Conservation (phyloP, 2,888 invertebrate genomes). For the Drosophila cyrtoloma region DNA sequence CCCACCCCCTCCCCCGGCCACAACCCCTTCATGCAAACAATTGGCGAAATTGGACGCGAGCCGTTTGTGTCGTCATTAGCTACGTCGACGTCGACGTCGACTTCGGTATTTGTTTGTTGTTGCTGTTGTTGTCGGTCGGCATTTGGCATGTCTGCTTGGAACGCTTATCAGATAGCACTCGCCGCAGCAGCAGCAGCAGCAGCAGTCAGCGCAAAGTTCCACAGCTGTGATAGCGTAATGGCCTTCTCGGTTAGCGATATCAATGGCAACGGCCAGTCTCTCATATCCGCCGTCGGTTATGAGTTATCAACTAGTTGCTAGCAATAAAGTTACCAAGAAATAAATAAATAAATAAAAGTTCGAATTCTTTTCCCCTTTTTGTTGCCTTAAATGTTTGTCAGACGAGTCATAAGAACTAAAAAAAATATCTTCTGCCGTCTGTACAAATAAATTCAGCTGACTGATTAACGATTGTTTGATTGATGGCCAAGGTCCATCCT, state of each 20-base stretch:
- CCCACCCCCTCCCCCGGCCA: fast-evolving
- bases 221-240: slow-evolving; percentile 32
- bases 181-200: slow-evolving; percentile 17
- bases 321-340: not conserved
- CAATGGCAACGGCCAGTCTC: slow-evolving; percentile 9
- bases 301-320: not conserved
- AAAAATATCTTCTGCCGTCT: not conserved
- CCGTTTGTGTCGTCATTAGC: slow-evolving; percentile 56
- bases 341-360: not conserved
- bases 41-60: slow-evolving; percentile 40
- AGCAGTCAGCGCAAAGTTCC: slow-evolving; percentile 24
- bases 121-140: slow-evolving; percentile 11
- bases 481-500: not conserved
- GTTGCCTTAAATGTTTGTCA: not conserved
- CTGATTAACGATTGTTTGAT: not conserved
- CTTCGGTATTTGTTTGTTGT: slow-evolving; percentile 43
- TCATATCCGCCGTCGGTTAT: not conserved
- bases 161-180: slow-evolving; percentile 42
- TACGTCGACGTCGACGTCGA: slow-evolving; percentile 24
- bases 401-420: not conserved
- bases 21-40: not conserved
- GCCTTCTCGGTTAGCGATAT: slow-evolving; percentile 3
- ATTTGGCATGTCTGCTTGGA: slow-evolving; percentile 36
- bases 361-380: not conserved
- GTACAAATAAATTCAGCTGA: not conserved